phyloP scores from a whole-genome alignment of 2,888 invertebrate genomes.

The Phrixothrix hirtus region DNA sequence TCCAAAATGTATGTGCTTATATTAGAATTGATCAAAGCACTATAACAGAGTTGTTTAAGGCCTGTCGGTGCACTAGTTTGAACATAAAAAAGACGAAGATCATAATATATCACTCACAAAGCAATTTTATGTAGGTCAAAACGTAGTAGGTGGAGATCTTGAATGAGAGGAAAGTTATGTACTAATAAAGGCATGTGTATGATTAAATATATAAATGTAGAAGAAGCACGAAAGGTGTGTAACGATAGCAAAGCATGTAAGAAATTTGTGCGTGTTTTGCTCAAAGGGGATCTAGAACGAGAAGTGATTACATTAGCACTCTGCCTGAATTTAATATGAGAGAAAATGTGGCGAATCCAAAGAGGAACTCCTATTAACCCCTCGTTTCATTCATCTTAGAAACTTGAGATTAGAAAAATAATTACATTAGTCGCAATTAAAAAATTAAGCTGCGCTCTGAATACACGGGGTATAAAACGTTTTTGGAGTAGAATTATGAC shows the following conservation, averaged over 20 bases:
- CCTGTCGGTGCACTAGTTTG: background rate
- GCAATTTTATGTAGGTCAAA: constrained; percentile 15
- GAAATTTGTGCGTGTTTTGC: background rate
- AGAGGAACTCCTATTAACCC: too few species aligned
- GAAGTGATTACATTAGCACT: background rate
- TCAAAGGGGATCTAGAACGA: background rate
- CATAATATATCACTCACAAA: constrained; percentile 4
- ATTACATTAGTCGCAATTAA: too few species aligned
- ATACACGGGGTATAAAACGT: too few species aligned
- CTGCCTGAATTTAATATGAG: background rate
- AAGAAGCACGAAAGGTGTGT: constrained; percentile 6
- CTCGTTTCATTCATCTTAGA: too few species aligned
- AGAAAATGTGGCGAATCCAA: background rate
- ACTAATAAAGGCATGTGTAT: constrained; percentile 11
- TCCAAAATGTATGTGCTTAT: too few species aligned
- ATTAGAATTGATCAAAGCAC: background rate
- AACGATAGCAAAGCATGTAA: background rate
- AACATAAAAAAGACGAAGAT: background rate
- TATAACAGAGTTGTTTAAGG: background rate
- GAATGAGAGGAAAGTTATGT: constrained; percentile 11
- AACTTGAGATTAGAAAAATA: too few species aligned
- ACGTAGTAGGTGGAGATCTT: background rate
- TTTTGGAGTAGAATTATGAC: too few species aligned
- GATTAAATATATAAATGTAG: constrained; percentile 3
- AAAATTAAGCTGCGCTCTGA: too few species aligned